phyloP scores from a whole-genome alignment of 2,113 vertebrate species.

The Daphoenositta chrysoptera region DNA sequence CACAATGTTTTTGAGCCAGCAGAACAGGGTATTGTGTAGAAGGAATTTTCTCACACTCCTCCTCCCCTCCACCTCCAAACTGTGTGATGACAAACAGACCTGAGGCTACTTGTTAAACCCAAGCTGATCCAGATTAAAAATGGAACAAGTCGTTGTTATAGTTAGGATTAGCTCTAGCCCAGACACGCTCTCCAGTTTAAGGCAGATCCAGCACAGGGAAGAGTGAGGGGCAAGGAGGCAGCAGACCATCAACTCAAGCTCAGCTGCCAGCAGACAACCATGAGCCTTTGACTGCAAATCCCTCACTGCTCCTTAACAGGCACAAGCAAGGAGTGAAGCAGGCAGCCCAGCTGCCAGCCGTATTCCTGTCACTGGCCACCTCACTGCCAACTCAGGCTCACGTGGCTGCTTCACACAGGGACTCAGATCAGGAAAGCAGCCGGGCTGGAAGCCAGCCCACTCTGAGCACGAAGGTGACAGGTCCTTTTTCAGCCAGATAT shows the following conservation, averaged over 20 bases:
- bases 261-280: neutral
- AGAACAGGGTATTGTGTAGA: neutral
- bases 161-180: neutral
- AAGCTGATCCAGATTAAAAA: neutral
- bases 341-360: neutral
- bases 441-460: neutral
- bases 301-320: neutral
- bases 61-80: neutral
- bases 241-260: neutral
- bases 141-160: neutral
- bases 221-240: neutral
- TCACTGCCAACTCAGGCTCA: neutral
- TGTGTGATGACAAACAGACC: neutral
- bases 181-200: neutral
- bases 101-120: neutral
- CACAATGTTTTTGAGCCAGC: neutral
- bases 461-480: neutral
- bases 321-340: neutral
- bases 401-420: neutral
- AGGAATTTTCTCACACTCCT: neutral
- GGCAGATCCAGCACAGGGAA: neutral
- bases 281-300: neutral
- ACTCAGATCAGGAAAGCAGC: neutral
- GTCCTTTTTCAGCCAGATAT: neutral
- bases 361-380: neutral